These are phyloP conservation scores for Distichodus sexfasciatus DNA, from an alignment of 2,797 vertebrate genomes.

Conservation along the genomic window DNA sequence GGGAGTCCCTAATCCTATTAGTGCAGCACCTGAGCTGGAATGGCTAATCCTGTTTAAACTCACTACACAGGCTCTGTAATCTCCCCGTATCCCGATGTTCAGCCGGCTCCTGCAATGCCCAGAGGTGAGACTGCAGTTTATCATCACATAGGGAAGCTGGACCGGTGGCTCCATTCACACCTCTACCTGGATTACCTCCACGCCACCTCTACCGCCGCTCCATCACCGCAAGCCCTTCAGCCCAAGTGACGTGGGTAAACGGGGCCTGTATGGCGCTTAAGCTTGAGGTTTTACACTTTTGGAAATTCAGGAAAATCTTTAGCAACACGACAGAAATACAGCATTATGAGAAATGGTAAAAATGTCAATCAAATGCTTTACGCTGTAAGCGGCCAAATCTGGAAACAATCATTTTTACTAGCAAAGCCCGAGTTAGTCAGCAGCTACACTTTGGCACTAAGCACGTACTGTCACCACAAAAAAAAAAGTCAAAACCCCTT, in stretches of 20 bases:
- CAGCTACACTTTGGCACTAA: too few species aligned
- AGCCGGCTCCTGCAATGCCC: constrained; percentile 43
- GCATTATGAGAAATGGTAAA: too few species aligned
- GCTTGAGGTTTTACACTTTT: not conserved
- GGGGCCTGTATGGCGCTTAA: not conserved
- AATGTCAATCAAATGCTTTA: too few species aligned
- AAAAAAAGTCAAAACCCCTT: too few species aligned
- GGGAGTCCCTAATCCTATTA: constrained; percentile 68
- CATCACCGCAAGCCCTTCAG: constrained; percentile 1
- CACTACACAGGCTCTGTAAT: constrained; percentile 58
- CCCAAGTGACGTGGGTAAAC: not conserved
- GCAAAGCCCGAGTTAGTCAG: too few species aligned
- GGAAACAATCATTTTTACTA: too few species aligned
- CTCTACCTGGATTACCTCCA: constrained; percentile 25
- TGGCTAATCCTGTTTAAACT: constrained; percentile 68
- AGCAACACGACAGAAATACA: not conserved
- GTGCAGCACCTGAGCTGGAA: constrained; percentile 66
- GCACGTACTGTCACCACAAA: too few species aligned
- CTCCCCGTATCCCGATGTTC: constrained; percentile 56
- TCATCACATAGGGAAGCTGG: constrained; percentile 39
- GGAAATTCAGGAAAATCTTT: not conserved
- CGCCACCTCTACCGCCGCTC: not conserved
- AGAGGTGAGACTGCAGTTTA: constrained; percentile 54
- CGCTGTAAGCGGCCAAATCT: too few species aligned
- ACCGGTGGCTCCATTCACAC: constrained; percentile 28